Evolutionary conservation across 2,888 invertebrate species (phyloP).

Genomic region (Colletes collaris): DNA sequence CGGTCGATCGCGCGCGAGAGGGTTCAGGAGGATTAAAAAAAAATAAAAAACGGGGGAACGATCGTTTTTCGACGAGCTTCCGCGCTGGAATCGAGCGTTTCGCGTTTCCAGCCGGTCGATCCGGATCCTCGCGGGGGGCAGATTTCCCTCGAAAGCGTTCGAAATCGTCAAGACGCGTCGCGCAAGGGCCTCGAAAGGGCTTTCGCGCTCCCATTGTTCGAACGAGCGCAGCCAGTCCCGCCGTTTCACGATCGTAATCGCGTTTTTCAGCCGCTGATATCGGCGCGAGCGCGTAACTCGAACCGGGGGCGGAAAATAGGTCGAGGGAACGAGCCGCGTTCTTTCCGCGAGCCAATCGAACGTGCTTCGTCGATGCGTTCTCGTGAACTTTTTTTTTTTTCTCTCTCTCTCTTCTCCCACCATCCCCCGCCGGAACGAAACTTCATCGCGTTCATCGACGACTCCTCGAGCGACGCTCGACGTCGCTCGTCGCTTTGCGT

Average conservation of each 20-base stretch:
- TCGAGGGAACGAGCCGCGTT: conserved; percentile 24
- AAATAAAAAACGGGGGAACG: conserved; percentile 48
- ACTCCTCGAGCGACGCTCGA: conserved; percentile 12
- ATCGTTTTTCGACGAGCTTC: conserved; percentile 37
- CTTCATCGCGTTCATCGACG: conserved; percentile 20
- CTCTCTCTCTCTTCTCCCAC: background rate
- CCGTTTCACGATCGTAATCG: conserved; percentile 4
- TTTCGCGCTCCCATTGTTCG: background rate
- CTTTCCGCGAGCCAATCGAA: conserved; percentile 20
- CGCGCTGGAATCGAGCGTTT: too few species aligned
- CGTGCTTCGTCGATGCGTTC: conserved; percentile 11
- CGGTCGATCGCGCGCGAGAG: conserved; percentile 29
- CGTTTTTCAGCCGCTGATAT: conserved; percentile 7
- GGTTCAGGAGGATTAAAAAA: conserved; percentile 11
- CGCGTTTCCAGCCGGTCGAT: too few species aligned
- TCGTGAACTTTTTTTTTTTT: conserved; percentile 19
- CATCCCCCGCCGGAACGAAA: background rate
- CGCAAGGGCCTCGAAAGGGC: conserved; percentile 15
- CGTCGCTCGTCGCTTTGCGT: conserved; percentile 17
- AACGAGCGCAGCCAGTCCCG: too few species aligned
- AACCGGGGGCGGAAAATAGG: conserved; percentile 15
- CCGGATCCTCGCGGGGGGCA: too few species aligned
- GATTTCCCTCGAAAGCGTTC: background rate
- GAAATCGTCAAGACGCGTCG: background rate
- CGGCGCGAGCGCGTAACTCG: conserved; percentile 28